phyloP scores from a whole-genome alignment of 2,888 invertebrate species.

The Lymantria dispar region DNA sequence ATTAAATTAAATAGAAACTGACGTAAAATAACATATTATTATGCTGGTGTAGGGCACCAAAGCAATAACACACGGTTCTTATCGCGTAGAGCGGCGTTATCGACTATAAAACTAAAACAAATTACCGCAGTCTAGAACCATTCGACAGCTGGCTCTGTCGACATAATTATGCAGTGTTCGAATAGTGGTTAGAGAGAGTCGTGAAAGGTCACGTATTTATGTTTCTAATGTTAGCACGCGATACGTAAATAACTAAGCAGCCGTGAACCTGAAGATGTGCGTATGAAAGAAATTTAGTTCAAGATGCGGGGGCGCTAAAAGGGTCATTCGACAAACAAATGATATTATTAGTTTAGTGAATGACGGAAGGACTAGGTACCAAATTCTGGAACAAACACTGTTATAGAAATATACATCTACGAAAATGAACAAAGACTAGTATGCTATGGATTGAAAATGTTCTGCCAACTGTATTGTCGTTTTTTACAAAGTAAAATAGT shows the following conservation, averaged over 20 bases:
- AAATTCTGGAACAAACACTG: too few relatives aligned
- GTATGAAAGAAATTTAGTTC: conserved; percentile 33
- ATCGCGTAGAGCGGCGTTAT: conserved; percentile 14
- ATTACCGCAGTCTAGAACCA: conserved; percentile 13
- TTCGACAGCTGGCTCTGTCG: conserved; percentile 21
- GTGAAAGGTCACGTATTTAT: conserved; percentile 34
- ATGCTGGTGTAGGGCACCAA: conserved; percentile 7
- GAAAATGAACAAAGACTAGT: too few relatives aligned
- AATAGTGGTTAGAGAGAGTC: conserved; percentile 17
- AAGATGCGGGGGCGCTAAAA: conserved; percentile 26
- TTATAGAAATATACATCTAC: too few relatives aligned
- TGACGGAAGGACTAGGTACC: neutral
- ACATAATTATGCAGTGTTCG: conserved; percentile 18
- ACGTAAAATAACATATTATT: too few relatives aligned
- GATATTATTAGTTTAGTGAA: neutral
- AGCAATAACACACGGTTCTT: conserved; percentile 17
- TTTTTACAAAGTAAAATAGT: too few relatives aligned
- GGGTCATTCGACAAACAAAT: neutral
- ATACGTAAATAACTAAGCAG: conserved; percentile 40
- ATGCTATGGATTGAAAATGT: too few relatives aligned
- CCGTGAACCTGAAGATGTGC: conserved; percentile 53
- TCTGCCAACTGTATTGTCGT: too few relatives aligned
- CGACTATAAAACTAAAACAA: conserved; percentile 15
- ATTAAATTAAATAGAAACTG: neutral
- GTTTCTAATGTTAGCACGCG: conserved; percentile 42